phyloP scores from a whole-genome alignment of 1,140 invertebrate genomes.

The Apocrypta bakeri region DNA sequence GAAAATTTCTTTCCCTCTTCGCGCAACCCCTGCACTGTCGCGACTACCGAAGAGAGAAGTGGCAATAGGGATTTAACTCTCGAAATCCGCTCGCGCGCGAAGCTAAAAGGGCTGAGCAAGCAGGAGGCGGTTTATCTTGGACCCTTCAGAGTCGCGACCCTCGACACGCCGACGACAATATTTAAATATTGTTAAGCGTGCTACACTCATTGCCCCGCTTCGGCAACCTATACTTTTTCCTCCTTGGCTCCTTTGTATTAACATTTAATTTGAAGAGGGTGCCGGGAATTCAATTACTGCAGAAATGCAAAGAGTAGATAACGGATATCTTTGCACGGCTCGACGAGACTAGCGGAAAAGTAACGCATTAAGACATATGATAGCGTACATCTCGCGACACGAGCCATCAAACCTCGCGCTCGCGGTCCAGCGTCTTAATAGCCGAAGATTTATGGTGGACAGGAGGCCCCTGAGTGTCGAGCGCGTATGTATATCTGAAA shows the following conservation, averaged over 20 bases:
- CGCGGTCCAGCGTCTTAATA: conserved; percentile 71
- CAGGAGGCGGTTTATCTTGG: conserved; percentile 58
- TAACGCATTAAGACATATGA: no score
- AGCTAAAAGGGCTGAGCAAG: conserved; percentile 56
- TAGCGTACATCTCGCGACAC: conserved; percentile 62
- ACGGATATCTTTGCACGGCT: no score
- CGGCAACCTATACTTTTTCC: background rate
- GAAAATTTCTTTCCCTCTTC: conserved; percentile 38
- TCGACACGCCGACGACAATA: conserved; percentile 61
- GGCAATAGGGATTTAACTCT: conserved; percentile 45
- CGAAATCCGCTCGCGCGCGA: conserved; percentile 29
- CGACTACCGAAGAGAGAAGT: conserved; percentile 1
- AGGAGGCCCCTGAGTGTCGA: conserved; percentile 50
- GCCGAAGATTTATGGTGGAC: conserved; percentile 68
- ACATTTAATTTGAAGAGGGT: conserved; percentile 45
- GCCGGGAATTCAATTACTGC: conserved; percentile 16
- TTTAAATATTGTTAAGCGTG: conserved; percentile 63
- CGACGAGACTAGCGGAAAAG: no score
- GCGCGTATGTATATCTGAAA: conserved; percentile 46
- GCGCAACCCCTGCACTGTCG: background rate
- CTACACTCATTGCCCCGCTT: no score
- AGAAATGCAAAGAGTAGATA: background rate
- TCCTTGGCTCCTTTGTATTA: conserved; percentile 28
- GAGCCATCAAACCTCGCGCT: conserved; percentile 68
- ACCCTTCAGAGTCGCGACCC: conserved; percentile 50